Conservation (phyloP, 2,888 invertebrate genomes). For the Podotricha telesiphe region DNA sequence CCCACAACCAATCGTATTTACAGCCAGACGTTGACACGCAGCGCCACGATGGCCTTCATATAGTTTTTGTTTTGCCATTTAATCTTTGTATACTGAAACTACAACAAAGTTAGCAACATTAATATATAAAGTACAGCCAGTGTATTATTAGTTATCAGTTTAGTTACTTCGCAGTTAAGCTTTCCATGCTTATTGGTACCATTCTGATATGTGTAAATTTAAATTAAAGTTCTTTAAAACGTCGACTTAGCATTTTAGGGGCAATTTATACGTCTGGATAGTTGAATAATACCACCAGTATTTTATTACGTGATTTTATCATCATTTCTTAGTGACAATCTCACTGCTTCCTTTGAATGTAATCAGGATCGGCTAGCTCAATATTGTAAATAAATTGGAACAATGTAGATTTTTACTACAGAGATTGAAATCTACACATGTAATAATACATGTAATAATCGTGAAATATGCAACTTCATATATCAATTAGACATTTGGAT, state of each 20-base stretch:
- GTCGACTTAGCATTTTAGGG: slow-evolving; percentile 44
- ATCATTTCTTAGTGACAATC: slow-evolving; percentile 42
- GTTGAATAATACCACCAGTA: slow-evolving; percentile 45
- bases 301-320: slow-evolving; percentile 46
- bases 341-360: slow-evolving; percentile 33
- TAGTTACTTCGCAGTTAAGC: background rate
- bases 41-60: too few relatives aligned
- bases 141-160: background rate
- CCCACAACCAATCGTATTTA: too few relatives aligned
- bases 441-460: too few relatives aligned
- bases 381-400: background rate
- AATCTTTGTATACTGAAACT: background rate
- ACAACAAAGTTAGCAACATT: background rate
- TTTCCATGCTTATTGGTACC: background rate
- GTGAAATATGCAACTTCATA: background rate
- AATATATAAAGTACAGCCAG: background rate
- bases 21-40: too few relatives aligned
- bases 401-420: too few relatives aligned
- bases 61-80: too few relatives aligned
- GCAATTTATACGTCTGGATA: slow-evolving; percentile 42
- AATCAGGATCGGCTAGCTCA: slow-evolving; percentile 29
- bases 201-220: background rate
- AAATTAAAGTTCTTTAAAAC: slow-evolving; percentile 34
- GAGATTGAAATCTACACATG: too few relatives aligned
- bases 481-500: background rate